Evolutionary conservation across 2,888 invertebrate species (phyloP), one percentile per base, ranked within the genome.

Genomic region (Macrophya alboannulata): DNA sequence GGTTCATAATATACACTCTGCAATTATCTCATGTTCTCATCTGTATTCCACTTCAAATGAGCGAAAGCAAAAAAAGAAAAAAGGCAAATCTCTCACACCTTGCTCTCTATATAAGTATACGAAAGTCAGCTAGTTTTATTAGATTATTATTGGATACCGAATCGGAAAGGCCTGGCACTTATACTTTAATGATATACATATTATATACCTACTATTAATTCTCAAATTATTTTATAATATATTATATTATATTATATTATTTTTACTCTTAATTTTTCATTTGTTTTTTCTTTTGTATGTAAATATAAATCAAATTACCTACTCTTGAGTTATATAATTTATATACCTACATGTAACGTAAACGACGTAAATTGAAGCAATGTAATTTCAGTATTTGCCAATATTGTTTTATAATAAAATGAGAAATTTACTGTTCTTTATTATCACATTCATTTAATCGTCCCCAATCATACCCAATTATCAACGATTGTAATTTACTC

Each of bases 401-500:
- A 81, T 62, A 81, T 81, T 81, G 81, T 81, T 81, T 81, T 81
- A 81, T 81, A 81, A 81, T 81, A 81, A 31, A 81, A 81, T 81
- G 81, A 81, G 25, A 81, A 81, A 81, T 81, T 62, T 81, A 81
- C 81, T 81, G 81, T 81, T 81, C 37, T 37, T 68, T 37, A 31
- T 68, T 6, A 21, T 0, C 72, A 25, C 72, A 74, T 74, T 59
- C 12, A 40, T 55, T 79, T 12, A 37, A 79, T 79, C 55, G 6
- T 48, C 3, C 76, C 48, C n/a, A 76, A 76, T 43, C 76, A 71
- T 31, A 31, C 15, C 37, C 40, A n/a, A 37, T 71, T 71, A 15
- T 68, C 6, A 5, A 3, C 25, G 3, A 21, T 72, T 10, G 9
- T 12, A 45, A 45, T 45, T 9, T 0, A 10, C 4, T 48, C 48